Base-by-base conservation (phyloP, 2,888 invertebrate genomes). In the Xestia rhomboidea region DNA sequence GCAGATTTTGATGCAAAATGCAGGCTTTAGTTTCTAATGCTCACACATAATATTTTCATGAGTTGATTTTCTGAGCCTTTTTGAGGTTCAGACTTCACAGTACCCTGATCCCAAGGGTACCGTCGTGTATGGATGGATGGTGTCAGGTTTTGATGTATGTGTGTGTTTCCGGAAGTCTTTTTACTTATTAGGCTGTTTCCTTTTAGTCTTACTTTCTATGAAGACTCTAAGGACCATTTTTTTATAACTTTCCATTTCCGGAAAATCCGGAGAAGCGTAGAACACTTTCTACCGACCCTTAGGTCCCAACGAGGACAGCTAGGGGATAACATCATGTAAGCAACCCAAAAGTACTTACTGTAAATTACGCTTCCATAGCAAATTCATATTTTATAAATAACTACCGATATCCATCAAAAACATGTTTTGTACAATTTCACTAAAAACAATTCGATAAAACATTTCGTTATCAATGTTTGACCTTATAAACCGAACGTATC, bases 401-500 rank as follows among this genome's bases (percentile, higher is more conserved):
- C n/a, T 46, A 57, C 38, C 18, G 21, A 66, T 46, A 66, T 44
- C 44, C 44, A 76, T 60, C 46, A 60, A n/a, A n/a, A 81, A 44
- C 34, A 51, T 41, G 18, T 64, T 66, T 62, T 66, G 24, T 70
- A 68, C 15, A 34, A 60, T 60, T 67, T 72, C 30, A 62, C 51
- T 46, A 82, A 76, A 64, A 76, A 76, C 51, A 27, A 44, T 68
- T 67, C 75, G 79, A 77, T 73, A 81, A 77, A 71, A 54, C 68
- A 74, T 51, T 63, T 24, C 15, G 60, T 74, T 85, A 86, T 87
- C 85, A 64, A 51, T 64, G 60, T 70, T 51, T 80, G 76, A 76
- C 85, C 82, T 82, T 87, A 71, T 63, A 6, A 73, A 66, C 67
- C 62, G 24, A 73, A 79, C 38, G 75, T 76, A 82, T 85, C 79